Base-by-base conservation (phyloP, 2,113 vertebrate genomes). In the Crotalus viridis region DNA sequence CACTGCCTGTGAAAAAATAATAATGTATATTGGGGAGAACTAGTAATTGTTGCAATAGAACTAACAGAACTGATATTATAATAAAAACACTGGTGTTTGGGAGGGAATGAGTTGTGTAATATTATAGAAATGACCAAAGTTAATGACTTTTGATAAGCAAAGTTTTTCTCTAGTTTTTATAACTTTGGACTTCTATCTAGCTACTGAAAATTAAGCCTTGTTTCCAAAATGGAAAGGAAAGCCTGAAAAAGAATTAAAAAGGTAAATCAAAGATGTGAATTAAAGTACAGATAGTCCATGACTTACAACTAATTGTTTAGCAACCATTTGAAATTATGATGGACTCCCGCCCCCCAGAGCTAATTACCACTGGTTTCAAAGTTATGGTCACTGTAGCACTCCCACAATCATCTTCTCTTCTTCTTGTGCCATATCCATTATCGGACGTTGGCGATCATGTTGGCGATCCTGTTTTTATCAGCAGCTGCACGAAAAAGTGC, bases 321-420 rank as follows among this genome's bases (percentile, higher is more conserved):
- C 26, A 61, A 61, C 59, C 24, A 10, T 61, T 61, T 61, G 59
- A 54, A 54, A 54, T 54, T 13, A 54, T 54, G 12, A 28, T 61
- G 24, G 1, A 22, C 8, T 3, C 22, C 1, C 2, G 0, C 0
- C 24, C 24, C 24, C 9, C 3, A 10, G 26, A 61, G 24, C 59
- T 51, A 51, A 51, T 51, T 51, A 51, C 48, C 48, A 51, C 48
- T 61, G 24, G 59, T 28, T 61, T 61, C 9, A 61, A 61, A 28
- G 10, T 61, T 26, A 28, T 26, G 24, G 24, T 26, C 24, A 61
- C 59, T 61, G 59, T 1, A 61, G 3, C 59, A 61, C 10, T 10
- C 9, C 59, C 59, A 61, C 24, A 61, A 1, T 28, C 24, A 10
- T 28, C 48, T 9, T 9, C 48, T 51, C 48, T 8, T 51, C 48